Percentiles rank a stretch among this genome's conserved stretches.
phyloP scores from a whole-genome alignment of 2,113 vertebrate species.

The Vulpes ferrilata region DNA sequence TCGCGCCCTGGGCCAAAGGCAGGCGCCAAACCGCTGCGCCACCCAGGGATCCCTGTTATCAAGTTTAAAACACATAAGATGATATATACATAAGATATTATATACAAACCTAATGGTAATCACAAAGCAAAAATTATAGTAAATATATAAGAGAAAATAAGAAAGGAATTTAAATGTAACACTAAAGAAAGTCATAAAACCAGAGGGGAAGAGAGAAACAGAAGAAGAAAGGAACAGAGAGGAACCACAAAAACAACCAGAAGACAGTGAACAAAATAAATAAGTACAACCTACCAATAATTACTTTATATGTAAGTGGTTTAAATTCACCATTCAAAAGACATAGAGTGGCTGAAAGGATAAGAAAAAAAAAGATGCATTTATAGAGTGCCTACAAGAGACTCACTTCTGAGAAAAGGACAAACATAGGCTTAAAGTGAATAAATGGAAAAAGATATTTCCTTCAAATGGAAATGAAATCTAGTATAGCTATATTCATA shows the following conservation, averaged over 20 bases:
- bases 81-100: background rate
- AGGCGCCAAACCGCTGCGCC: too few relatives aligned
- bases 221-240: background rate
- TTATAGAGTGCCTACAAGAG: background rate
- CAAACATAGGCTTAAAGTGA: background rate
- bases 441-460: background rate
- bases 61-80: background rate
- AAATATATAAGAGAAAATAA: background rate
- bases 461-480: background rate
- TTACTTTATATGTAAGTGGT: background rate
- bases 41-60: too few relatives aligned
- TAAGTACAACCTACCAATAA: background rate
- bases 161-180: background rate
- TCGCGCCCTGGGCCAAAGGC: too few relatives aligned
- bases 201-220: background rate
- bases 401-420: background rate
- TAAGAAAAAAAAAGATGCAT: background rate
- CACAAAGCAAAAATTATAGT: background rate
- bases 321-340: background rate
- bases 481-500: background rate
- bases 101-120: background rate
- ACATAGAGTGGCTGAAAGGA: background rate
- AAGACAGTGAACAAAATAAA: background rate
- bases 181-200: background rate
- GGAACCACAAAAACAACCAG: background rate